These are phyloP conservation scores for Morinoia aosen DNA, from an alignment of 2,888 invertebrate genomes.

Conservation along the genomic window DNA sequence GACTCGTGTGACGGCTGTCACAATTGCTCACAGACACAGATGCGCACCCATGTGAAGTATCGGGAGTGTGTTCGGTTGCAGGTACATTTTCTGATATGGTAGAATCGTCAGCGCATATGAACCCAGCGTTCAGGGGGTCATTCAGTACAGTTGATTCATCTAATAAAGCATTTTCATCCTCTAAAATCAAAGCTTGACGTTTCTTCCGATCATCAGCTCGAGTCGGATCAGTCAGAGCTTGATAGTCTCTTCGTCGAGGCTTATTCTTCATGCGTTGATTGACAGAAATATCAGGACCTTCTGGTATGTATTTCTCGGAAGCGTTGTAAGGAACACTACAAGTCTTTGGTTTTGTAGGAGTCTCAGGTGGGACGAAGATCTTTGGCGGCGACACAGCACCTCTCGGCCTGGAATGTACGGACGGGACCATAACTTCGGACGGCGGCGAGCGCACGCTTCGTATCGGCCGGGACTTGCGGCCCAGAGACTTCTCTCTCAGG, in stretches of 20 bases:
- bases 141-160: constrained; percentile 22
- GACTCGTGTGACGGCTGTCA: background rate
- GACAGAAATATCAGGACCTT: background rate
- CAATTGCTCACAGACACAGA: background rate
- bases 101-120: constrained; percentile 1
- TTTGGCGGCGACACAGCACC: constrained; percentile 32
- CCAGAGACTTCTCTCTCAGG: constrained; percentile 1
- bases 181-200: constrained; percentile 15
- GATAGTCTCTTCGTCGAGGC: constrained; percentile 21
- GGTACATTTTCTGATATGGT: background rate
- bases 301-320: background rate
- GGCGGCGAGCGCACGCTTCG: constrained; percentile 26
- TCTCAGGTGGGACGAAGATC: background rate
- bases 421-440: constrained; percentile 28
- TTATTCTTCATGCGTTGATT: background rate
- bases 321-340: background rate
- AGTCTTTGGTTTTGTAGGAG: background rate
- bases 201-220: background rate
- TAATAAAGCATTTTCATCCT: constrained; percentile 2
- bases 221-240: constrained; percentile 5
- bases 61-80: background rate
- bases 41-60: background rate
- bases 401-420: constrained; percentile 21
- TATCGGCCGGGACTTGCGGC: background rate
- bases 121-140: constrained; percentile 22